These are phyloP conservation scores for Salpingus planirostris DNA, from an alignment of 2,888 invertebrate genomes.

Conservation along the genomic window DNA sequence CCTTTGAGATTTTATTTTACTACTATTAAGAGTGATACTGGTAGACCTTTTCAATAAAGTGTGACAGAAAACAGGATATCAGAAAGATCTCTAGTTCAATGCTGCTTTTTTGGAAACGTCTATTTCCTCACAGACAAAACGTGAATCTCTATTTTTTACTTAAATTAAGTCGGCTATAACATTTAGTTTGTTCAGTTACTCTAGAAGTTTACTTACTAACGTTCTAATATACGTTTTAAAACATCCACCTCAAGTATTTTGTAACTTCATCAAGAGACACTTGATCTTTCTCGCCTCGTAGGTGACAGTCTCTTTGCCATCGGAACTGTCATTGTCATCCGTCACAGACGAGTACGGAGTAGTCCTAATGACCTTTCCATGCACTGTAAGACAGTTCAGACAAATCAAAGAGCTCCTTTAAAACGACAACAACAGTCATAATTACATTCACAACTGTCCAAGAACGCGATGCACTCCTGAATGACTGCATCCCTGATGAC, in stretches of 20 bases:
- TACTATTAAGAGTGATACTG: not conserved
- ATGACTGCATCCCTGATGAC: slow-evolving; percentile 79
- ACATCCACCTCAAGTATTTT: too few relatives aligned
- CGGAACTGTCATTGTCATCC: slow-evolving; percentile 51
- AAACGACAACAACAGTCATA: slow-evolving; percentile 1
- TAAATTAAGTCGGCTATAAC: too few relatives aligned
- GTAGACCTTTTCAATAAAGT: not conserved
- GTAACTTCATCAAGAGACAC: slow-evolving; percentile 64
- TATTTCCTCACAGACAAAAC: too few relatives aligned
- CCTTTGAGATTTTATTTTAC: too few relatives aligned
- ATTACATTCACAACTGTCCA: slow-evolving; percentile 78
- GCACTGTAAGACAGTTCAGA: slow-evolving; percentile 47
- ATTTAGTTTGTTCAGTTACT: too few relatives aligned
- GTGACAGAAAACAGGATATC: too few relatives aligned
- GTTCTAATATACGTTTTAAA: too few relatives aligned
- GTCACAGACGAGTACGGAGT: slow-evolving; percentile 75
- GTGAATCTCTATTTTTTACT: too few relatives aligned
- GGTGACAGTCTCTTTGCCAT: slow-evolving; percentile 81
- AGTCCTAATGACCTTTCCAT: slow-evolving; percentile 77
- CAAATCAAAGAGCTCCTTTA: slow-evolving; percentile 1
- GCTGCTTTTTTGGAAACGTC: too few relatives aligned
- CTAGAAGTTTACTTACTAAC: slow-evolving; percentile 18
- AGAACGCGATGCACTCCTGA: slow-evolving; percentile 78
- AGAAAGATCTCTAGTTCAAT: too few relatives aligned
- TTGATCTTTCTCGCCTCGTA: slow-evolving; percentile 82